phyloP scores from a whole-genome alignment of 2,888 invertebrate genomes.

The Stictocephala bisonia region DNA sequence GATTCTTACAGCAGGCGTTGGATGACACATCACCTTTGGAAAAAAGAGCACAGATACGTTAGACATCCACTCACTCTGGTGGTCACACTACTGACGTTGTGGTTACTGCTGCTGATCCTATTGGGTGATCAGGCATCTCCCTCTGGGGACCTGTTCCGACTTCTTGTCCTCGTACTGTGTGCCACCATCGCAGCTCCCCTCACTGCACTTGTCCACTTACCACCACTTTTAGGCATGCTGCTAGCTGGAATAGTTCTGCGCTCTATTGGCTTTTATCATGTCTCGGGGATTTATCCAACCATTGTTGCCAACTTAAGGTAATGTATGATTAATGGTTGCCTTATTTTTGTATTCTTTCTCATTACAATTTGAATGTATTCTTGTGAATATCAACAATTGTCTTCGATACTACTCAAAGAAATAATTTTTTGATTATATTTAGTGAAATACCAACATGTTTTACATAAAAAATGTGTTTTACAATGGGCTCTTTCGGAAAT shows the following conservation, averaged over 20 bases:
- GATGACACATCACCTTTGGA: no score
- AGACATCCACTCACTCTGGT: no score
- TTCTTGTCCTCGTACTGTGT: slow-evolving; percentile 50
- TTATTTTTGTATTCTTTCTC: background rate
- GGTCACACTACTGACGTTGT: slow-evolving; percentile 10
- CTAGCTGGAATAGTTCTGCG: slow-evolving; percentile 69
- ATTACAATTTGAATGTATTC: background rate
- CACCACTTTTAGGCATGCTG: slow-evolving; percentile 73
- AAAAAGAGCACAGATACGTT: no score
- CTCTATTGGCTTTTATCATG: slow-evolving; percentile 66
- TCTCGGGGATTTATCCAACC: slow-evolving; percentile 53
- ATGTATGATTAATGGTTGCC: no score
- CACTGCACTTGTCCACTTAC: slow-evolving; percentile 59
- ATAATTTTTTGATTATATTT: background rate
- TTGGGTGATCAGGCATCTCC: slow-evolving; percentile 45
- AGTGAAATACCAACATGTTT: background rate
- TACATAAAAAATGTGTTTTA: no score
- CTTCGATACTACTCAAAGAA: background rate
- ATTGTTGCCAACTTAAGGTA: slow-evolving; percentile 52
- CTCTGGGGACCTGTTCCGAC: slow-evolving; percentile 48
- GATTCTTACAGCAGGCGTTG: no score
- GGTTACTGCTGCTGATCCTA: slow-evolving; percentile 44
- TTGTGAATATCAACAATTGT: no score
- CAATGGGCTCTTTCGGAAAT: no score
- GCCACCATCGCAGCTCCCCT: slow-evolving; percentile 14